These are phyloP conservation scores for Heliopora coerulea DNA, from an alignment of 92 coral and sea anemone genomes.

Conservation along the genomic window DNA sequence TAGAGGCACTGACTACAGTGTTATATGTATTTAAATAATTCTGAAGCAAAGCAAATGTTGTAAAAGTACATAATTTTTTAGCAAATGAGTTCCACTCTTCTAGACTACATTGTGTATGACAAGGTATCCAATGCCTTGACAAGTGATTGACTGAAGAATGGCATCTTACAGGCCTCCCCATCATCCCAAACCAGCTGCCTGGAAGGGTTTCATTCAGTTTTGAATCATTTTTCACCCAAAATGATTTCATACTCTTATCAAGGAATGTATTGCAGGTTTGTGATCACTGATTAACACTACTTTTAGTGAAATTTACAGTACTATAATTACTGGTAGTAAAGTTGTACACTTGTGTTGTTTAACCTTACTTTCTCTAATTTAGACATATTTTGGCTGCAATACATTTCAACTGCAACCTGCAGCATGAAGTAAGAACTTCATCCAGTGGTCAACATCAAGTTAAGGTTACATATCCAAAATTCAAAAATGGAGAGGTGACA, in stretches of 20 bases:
- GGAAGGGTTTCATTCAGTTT: constrained; percentile 54
- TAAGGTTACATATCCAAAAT: too few species aligned
- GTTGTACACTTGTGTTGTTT: too few species aligned
- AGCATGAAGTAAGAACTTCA: too few species aligned
- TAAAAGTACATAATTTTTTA: neutral
- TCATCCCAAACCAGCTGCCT: constrained; percentile 54
- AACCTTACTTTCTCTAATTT: too few species aligned
- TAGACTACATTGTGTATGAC: constrained; percentile 41
- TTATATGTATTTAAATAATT: neutral
- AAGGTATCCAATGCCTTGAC: constrained; percentile 42
- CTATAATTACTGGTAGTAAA: too few species aligned
- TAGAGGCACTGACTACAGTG: too few species aligned
- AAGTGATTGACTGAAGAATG: constrained; percentile 39
- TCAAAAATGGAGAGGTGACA: too few species aligned
- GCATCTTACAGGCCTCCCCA: constrained; percentile 54
- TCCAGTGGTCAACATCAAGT: too few species aligned
- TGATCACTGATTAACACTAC: too few species aligned
- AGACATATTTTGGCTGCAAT: too few species aligned
- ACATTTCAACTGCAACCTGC: too few species aligned
- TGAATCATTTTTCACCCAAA: constrained; percentile 58
- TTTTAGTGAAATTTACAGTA: too few species aligned
- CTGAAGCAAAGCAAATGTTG: neutral
- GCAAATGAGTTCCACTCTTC: neutral
- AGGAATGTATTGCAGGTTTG: constrained; percentile 62
- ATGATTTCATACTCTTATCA: constrained; percentile 57